Conservation (phyloP, 2,113 vertebrate species). For the Tetrao urogallus region DNA sequence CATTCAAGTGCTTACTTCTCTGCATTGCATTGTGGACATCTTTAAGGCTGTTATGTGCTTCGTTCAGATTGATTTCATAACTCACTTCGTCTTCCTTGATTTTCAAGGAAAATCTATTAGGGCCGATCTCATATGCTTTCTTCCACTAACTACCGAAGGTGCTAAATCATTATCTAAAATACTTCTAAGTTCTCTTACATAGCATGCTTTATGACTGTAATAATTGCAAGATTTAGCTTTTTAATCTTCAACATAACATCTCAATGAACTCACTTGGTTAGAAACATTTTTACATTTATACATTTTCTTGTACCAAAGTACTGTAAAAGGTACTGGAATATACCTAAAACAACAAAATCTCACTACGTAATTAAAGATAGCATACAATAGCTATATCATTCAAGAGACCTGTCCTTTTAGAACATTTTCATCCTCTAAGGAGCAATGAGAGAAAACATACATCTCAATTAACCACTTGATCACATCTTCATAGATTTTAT, state of each 20-base stretch:
- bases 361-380: neutral
- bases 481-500: neutral
- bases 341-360: neutral
- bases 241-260: conserved; percentile 38
- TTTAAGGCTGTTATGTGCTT: neutral
- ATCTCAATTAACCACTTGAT: neutral
- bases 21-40: fast-evolving
- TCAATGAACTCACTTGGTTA: conserved; percentile 21
- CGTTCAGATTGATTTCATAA: neutral
- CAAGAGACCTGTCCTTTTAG: neutral
- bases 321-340: neutral
- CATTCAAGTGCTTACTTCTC: neutral
- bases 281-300: neutral
- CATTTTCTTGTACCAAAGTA: neutral
- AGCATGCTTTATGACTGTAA: conserved; percentile 33
- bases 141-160: neutral
- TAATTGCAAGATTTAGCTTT: conserved; percentile 38
- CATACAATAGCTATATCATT: neutral
- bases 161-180: conserved; percentile 25
- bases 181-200: neutral
- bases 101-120: neutral
- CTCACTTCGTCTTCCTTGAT: neutral
- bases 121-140: neutral
- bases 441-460: neutral
- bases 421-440: neutral